Evolutionary conservation across 2,113 vertebrate genomes (phyloP), one percentile per base, ranked within the genome.

Genomic region (Pavo muticus): DNA sequence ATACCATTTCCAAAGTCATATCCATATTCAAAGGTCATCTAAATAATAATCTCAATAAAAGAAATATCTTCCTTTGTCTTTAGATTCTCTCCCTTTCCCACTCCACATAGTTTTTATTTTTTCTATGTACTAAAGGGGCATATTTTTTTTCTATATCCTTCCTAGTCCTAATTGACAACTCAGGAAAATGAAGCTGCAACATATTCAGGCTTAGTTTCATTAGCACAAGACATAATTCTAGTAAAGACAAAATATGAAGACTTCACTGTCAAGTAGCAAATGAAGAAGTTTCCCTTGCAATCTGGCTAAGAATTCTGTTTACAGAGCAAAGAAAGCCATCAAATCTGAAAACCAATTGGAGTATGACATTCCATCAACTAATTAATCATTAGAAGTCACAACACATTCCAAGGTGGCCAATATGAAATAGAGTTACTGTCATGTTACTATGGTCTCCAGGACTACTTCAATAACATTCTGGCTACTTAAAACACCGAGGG

Each of bases 321-420:
- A 64, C 45, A n/a, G 35, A 72, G 17, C 42, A 82, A 72, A 89
- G 56, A 48, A 89, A 90, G 50, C 8, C 39, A 86, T 61, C 80
- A 70, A 92, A 85, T 27, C 37, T 25, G 89, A 94, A 47, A 77
- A 74, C 50, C 60, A 86, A 18, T 2, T 65, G 71, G 11, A 85
- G 35, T 48, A 94, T 19, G 27, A 74, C 80, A 42, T 71, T 87
- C 60, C 71, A 87, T 50, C 6, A 8, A 70, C 39, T 64, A 94
- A 95, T 79, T 74, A 83, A 91, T 93, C 42, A 91, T 88, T 83
- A 70, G 68, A 94, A 93, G 92, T 94, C 72, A 83, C 72, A 95
- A 77, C 88, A 90, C 91, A 90, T 85, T 90, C 95, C 85, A 90
- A 64, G 74, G 60, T 93, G 82, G 42, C 82, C 79, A 88, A 84